Evolutionary conservation across 1,140 invertebrate genomes (phyloP), one percentile per base, ranked within the genome.

Genomic region (Phenacoccus solenopsis): DNA sequence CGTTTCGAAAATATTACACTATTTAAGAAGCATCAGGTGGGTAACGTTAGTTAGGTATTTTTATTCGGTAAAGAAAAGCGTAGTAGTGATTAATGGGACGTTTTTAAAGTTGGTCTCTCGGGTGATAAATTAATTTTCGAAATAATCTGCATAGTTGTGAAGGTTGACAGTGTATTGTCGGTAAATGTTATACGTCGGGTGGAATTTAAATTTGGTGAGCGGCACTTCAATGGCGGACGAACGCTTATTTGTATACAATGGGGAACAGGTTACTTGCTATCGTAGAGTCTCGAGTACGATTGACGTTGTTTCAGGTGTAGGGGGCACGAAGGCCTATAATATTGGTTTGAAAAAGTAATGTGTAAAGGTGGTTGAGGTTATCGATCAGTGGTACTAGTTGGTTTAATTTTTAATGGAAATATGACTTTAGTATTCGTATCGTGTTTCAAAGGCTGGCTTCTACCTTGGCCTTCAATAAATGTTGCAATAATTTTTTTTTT

Each of bases 111-210:
- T 49, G 5, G 38, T 49, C 13, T 49, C 20, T 49, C 4, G n/a
- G 32, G 16, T 27, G 25, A 64, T 64, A 27, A 64, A 64, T 27
- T 64, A 25, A 64, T 64, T 64, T 64, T 64, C 25, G 59, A 24
- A 64, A 64, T 7, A 59, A 59, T 20, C 25, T 27, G 59, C 25
- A 27, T 64, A 24, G 16, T 64, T 64, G 22, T 64, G 59, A 64
- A 64, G 59, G 25, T 64, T 49, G 38, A 49, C 38, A 49, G n/a
- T n/a, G n/a, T n/a, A n/a, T n/a, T n/a, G n/a, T n/a, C n/a, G n/a
- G n/a, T n/a, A n/a, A n/a, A n/a, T n/a, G n/a, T n/a, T n/a, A n/a
- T n/a, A n/a, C n/a, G n/a, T n/a, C n/a, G n/a, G n/a, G n/a, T n/a
- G n/a, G n/a, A n/a, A n/a, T n/a, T n/a, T n/a, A n/a, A n/a, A n/a